These are phyloP conservation scores for Protophormia terraenovae DNA, from an alignment of 2,888 invertebrate species.

Conservation along the genomic window DNA sequence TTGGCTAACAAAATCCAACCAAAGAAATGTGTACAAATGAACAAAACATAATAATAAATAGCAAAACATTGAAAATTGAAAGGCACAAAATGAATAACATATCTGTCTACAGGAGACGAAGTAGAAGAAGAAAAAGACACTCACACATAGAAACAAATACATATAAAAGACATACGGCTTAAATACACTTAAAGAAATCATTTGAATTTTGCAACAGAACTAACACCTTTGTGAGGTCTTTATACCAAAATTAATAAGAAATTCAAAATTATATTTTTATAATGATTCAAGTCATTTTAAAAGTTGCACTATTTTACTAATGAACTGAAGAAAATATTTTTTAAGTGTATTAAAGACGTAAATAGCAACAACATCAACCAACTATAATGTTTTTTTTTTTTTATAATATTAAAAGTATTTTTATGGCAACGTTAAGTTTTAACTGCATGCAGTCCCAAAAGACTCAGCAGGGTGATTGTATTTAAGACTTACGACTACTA, in stretches of 20 bases:
- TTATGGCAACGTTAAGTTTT: conserved; percentile 59
- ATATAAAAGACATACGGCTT: not conserved
- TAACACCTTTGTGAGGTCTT: too few relatives aligned
- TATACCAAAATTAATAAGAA: too few relatives aligned
- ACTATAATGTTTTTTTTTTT: conserved; percentile 15
- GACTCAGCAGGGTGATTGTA: conserved; percentile 60
- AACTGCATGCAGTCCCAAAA: conserved; percentile 62
- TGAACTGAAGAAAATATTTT: not conserved
- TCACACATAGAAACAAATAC: not conserved
- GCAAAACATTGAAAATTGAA: conserved; percentile 62
- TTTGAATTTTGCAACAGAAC: not conserved
- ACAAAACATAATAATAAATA: conserved; percentile 62
- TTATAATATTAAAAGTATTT: conserved; percentile 59
- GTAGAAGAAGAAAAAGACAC: conserved; percentile 5
- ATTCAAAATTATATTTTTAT: too few relatives aligned
- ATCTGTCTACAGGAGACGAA: not conserved
- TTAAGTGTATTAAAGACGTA: conserved; percentile 32
- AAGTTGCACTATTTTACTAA: too few relatives aligned
- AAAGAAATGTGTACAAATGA: conserved; percentile 59
- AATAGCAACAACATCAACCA: conserved; percentile 8
- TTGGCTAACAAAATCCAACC: conserved; percentile 46
- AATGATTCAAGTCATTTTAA: too few relatives aligned
- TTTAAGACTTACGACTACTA: conserved; percentile 56
- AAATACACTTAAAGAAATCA: conserved; percentile 22
- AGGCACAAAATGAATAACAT: conserved; percentile 35